A percentile compares a stretch with the other conserved stretches of the same genome.
These are phyloP conservation scores for Polymixis lichenea DNA, from an alignment of 2,888 invertebrate species.

Conservation along the genomic window DNA sequence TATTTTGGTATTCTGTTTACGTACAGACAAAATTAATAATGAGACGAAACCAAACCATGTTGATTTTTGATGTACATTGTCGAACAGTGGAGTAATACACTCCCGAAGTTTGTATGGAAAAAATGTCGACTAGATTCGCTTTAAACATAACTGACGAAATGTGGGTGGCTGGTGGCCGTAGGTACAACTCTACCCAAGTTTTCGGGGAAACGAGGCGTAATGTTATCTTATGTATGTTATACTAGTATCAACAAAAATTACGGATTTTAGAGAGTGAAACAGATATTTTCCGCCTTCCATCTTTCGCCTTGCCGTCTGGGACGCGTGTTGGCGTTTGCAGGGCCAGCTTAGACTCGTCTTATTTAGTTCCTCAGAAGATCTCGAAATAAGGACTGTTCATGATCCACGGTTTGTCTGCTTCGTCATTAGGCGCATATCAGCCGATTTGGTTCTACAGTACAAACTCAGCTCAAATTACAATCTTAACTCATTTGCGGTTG, in stretches of 20 bases:
- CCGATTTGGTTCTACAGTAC: neutral
- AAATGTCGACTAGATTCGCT: no score
- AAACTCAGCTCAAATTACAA: constrained; percentile 5
- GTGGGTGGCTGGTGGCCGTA: no score
- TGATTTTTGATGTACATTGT: no score
- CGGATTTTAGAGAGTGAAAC: neutral
- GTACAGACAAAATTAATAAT: no score
- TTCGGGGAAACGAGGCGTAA: no score
- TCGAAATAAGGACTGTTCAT: neutral
- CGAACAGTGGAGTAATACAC: no score
- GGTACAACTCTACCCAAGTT: no score
- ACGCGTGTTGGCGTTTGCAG: neutral
- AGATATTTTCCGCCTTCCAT: neutral
- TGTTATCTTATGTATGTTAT: no score
- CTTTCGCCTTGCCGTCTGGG: neutral
- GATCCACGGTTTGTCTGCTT: neutral
- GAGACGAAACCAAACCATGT: no score
- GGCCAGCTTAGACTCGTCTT: neutral
- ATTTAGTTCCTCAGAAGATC: neutral
- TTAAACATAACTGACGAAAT: no score
- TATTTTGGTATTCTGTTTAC: no score
- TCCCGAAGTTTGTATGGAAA: no score
- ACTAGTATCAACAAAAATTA: neutral
- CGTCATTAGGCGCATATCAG: neutral
- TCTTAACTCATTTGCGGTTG: constrained; percentile 1